Conservation (phyloP, 2,113 vertebrate genomes). For the Aegotheles bennettii region DNA sequence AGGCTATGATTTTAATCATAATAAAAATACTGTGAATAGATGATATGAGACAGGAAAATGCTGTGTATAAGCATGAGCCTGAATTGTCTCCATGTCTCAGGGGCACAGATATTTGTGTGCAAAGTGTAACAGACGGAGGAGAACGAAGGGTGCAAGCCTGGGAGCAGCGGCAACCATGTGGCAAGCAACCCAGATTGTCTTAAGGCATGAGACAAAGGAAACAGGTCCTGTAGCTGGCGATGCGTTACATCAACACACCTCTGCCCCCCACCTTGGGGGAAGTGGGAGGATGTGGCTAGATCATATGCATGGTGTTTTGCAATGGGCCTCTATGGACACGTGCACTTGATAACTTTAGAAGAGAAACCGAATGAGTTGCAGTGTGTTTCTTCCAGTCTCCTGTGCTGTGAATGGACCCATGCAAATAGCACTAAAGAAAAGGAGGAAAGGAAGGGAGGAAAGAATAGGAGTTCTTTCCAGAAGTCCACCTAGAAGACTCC, state of each 20-base stretch:
- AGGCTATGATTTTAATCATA: background rate
- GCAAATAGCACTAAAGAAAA: background rate
- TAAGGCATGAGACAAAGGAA: background rate
- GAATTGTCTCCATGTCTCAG: background rate
- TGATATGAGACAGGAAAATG: background rate
- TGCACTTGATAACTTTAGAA: background rate
- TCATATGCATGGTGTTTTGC: background rate
- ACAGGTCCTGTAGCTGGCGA: background rate
- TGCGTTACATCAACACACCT: rapidly evolving
- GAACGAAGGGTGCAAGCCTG: background rate
- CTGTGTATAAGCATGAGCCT: rapidly evolving
- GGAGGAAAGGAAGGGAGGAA: background rate
- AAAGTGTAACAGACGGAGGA: background rate
- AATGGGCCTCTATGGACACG: background rate
- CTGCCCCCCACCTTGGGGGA: background rate
- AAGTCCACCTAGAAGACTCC: background rate
- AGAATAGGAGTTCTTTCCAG: background rate
- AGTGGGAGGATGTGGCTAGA: background rate
- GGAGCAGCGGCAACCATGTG: background rate
- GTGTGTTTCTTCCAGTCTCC: background rate
- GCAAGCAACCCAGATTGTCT: background rate
- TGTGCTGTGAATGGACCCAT: background rate
- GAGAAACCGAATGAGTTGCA: background rate
- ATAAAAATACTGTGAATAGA: background rate
- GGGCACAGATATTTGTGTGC: background rate